Evolutionary conservation across 2,113 vertebrate species (phyloP).

Genomic region (Mola mola): DNA sequence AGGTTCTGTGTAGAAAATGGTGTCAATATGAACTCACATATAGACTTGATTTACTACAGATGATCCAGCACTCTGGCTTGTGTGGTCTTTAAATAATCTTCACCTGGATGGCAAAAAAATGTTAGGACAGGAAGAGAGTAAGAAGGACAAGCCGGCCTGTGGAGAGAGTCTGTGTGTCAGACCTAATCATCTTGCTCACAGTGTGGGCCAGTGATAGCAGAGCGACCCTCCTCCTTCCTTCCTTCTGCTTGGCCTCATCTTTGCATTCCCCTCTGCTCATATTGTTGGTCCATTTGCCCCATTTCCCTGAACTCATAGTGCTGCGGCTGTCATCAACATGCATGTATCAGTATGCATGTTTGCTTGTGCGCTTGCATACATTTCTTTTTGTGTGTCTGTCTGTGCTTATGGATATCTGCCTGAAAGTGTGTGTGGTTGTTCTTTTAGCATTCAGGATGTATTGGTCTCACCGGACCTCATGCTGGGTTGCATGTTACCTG

Average conservation of each 20-base stretch:
- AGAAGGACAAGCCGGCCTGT: slow-evolving; percentile 14
- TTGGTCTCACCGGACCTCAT: slow-evolving; percentile 5
- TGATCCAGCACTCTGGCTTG: neutral
- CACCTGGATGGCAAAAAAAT: slow-evolving; percentile 15
- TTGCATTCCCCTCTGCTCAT: slow-evolving; percentile 26
- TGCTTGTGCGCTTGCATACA: neutral
- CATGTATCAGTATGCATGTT: slow-evolving; percentile 3
- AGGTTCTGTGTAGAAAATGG: too few relatives aligned
- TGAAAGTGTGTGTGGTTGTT: neutral
- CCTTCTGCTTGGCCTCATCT: slow-evolving; percentile 53
- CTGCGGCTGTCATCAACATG: neutral
- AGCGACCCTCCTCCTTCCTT: slow-evolving; percentile 11
- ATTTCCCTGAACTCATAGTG: slow-evolving; percentile 15
- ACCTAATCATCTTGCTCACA: slow-evolving; percentile 40
- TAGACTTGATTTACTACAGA: neutral
- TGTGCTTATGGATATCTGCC: too few relatives aligned
- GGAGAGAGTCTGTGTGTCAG: slow-evolving; percentile 43
- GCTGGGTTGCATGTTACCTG: slow-evolving; percentile 15
- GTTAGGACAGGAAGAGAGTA: slow-evolving; percentile 32
- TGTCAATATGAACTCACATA: neutral
- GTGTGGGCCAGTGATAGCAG: slow-evolving; percentile 20
- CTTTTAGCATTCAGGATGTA: slow-evolving; percentile 4
- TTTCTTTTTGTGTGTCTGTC: neutral
- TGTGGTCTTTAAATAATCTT: slow-evolving; percentile 23
- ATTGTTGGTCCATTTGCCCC: neutral